Evolutionary conservation across 1,140 invertebrate species (phyloP).

Genomic region (Subanguina moxae): DNA sequence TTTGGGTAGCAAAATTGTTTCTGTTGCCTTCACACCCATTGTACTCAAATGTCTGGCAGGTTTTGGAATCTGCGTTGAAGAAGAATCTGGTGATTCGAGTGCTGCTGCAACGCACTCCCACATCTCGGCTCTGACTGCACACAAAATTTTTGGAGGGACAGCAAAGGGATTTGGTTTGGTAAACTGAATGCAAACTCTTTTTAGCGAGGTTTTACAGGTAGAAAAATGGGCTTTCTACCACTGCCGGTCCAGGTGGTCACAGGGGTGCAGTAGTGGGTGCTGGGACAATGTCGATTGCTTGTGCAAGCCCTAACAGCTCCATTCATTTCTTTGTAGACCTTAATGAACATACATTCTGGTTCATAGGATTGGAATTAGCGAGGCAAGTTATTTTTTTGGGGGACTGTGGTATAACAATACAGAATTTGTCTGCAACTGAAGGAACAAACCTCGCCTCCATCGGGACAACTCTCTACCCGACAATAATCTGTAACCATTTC

Average conservation of each 20-base stretch:
- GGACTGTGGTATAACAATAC: background rate
- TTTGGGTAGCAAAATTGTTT: constrained; percentile 58
- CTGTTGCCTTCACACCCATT: constrained; percentile 53
- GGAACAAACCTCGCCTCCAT: constrained; percentile 51
- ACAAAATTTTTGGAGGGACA: constrained; percentile 58
- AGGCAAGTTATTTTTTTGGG: background rate
- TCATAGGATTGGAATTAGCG: background rate
- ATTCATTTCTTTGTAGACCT: constrained; percentile 58
- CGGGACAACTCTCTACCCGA: constrained; percentile 55
- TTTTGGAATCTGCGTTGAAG: constrained; percentile 59
- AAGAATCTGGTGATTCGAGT: constrained; percentile 55
- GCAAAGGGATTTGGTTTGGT: constrained; percentile 56
- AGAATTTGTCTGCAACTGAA: background rate
- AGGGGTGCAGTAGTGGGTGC: constrained; percentile 57
- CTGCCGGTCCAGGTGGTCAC: constrained; percentile 57
- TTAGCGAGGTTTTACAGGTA: constrained; percentile 9
- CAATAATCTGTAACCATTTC: constrained; percentile 35
- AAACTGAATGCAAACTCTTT: constrained; percentile 35
- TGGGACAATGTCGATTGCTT: constrained; percentile 55
- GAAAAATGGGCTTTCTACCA: too few species aligned
- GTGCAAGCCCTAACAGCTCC: constrained; percentile 55
- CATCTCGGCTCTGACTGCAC: constrained; percentile 54
- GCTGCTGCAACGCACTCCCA: constrained; percentile 52
- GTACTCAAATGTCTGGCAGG: constrained; percentile 56
- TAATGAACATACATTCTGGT: constrained; percentile 6